Conservation (phyloP, 2,888 invertebrate genomes). For the Oscheius sp. region DNA sequence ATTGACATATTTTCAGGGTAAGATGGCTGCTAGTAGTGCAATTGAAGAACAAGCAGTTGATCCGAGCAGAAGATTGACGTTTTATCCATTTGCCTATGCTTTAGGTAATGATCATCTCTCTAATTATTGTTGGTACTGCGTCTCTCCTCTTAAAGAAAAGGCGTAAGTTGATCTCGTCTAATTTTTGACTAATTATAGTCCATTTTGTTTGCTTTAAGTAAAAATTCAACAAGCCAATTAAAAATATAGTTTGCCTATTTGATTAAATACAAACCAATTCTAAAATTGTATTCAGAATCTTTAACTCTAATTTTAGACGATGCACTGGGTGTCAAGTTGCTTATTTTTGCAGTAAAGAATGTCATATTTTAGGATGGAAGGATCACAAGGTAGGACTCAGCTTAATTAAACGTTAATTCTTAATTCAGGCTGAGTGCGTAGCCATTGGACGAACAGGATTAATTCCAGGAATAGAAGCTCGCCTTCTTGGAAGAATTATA, state of each 20-base stretch:
- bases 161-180: not conserved
- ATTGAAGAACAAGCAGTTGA: too few species aligned
- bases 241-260: too few species aligned
- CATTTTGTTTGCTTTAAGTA: not conserved
- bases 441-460: slow-evolving; percentile 43
- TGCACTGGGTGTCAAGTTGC: slow-evolving; percentile 63
- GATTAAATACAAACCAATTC: not conserved
- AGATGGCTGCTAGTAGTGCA: too few species aligned
- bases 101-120: slow-evolving; percentile 55
- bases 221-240: too few species aligned
- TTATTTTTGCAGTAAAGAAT: slow-evolving; percentile 61
- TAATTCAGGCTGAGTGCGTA: slow-evolving; percentile 62
- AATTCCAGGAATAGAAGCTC: slow-evolving; percentile 63
- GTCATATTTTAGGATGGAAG: slow-evolving; percentile 62
- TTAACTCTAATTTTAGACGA: slow-evolving; percentile 45
- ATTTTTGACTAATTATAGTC: slow-evolving; percentile 12
- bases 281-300: not conserved
- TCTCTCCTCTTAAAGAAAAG: slow-evolving; percentile 31
- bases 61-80: slow-evolving; percentile 31
- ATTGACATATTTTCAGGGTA: too few species aligned
- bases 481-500: slow-evolving; percentile 66
- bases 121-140: slow-evolving; percentile 68
- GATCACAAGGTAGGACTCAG: slow-evolving; percentile 61
- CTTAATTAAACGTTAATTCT: not conserved
- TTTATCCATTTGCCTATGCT: slow-evolving; percentile 70